Base-by-base conservation (phyloP, 2,113 vertebrate species). In the Actinemys pallida region DNA sequence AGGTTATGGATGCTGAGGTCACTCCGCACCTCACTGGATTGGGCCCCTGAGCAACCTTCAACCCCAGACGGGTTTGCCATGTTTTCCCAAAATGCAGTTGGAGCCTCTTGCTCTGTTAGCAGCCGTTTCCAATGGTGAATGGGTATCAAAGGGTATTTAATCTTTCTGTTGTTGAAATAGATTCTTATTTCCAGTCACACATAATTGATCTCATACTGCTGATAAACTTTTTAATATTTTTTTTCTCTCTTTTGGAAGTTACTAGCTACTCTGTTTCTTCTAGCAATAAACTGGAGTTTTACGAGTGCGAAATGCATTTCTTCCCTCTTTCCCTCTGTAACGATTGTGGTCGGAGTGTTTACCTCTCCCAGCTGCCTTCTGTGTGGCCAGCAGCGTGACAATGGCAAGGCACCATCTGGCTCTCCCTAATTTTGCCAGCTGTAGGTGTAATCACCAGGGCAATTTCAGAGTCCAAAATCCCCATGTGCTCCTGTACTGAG, bases 371-470 rank as follows among this genome's bases (percentile, higher is more conserved):
- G 93, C 94, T 95, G 95, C 90, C 52, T 91, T 69, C 3, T 0
- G 1, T 84, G 87, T 95, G 95, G 86, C 86, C 97, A 97, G 97
- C 95, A 97, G 97, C 94, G 89, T 90, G 96, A 96, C 89, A 90
- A 94, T 86, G 96, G 91, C 91, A 88, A 94, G 88, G 42, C 42
- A 91, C 96, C 97, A 96, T 93, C 96, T 96, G 96, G 56, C 94
- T 88, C 76, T 83, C 81, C 86, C 88, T 94, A 14, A 93, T 96
- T 95, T 91, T 88, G 87, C 69, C 93, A 96, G 94, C 95, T 96
- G 96, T 82, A 94, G 92, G 93, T 94, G 65, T 96, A 92, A 94
- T 94, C 94, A 96, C 81, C 83, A 93, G 90, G 76, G n/a, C 93
- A 91, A 90, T 90, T 94, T 87, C 90, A 56, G 52, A 42, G 53